phyloP scores from a whole-genome alignment of 2,113 vertebrate genomes.

The Pelobates fuscus region DNA sequence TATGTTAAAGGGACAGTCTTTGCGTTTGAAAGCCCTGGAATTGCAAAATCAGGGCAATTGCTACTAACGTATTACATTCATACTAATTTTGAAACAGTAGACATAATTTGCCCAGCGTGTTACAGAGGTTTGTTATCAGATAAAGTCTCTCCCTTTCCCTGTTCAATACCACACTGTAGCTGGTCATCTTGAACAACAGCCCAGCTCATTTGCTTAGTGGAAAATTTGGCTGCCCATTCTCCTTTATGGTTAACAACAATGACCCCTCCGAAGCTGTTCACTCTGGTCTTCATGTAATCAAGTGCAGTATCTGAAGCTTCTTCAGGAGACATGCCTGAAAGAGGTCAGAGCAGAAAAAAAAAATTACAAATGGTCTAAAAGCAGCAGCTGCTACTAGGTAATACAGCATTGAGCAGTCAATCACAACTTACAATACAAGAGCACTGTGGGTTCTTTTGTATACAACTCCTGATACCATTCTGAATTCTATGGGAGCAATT shows the following conservation, averaged over 20 bases:
- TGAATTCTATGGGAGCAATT: no score
- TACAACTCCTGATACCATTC: no score
- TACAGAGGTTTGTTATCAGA: slow-evolving; percentile 2
- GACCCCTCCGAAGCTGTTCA: slow-evolving; percentile 77
- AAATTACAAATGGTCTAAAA: not conserved
- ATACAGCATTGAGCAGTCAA: not conserved
- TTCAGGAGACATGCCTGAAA: slow-evolving; percentile 77
- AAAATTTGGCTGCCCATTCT: slow-evolving; percentile 82
- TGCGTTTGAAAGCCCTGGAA: no score
- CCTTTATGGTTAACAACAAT: slow-evolving; percentile 80
- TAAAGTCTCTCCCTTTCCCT: slow-evolving; percentile 59
- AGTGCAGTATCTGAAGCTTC: slow-evolving; percentile 77
- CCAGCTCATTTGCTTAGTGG: slow-evolving; percentile 84
- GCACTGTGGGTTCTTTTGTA: no score
- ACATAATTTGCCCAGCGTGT: no score
- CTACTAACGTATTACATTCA: no score
- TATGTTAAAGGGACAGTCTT: no score
- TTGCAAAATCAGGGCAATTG: no score
- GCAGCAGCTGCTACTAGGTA: not conserved
- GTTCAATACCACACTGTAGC: slow-evolving; percentile 73
- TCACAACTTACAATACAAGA: no score
- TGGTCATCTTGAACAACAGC: slow-evolving; percentile 75
- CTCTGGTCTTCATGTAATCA: slow-evolving; percentile 81
- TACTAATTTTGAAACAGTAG: not conserved
- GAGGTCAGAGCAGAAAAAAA: no score